Percentiles rank a stretch among this genome's conserved stretches.
Evolutionary conservation across 2,888 invertebrate species (phyloP).

Genomic region (Cyaniris semiargus): DNA sequence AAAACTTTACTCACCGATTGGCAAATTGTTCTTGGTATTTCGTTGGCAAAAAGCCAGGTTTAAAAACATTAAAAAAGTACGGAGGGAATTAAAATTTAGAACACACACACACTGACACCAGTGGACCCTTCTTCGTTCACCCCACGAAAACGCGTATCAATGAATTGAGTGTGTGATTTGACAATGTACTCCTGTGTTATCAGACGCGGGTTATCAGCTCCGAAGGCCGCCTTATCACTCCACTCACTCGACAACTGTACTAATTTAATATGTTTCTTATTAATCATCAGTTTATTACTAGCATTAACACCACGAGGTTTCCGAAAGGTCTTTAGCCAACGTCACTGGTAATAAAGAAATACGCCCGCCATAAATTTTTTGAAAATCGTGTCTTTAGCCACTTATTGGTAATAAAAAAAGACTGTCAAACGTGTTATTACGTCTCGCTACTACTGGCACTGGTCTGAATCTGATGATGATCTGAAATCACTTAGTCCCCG

Average conservation of each 20-base stretch:
- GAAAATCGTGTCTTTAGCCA: not conserved
- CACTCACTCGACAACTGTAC: slow-evolving; percentile 25
- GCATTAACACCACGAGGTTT: not conserved
- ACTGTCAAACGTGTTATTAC: not conserved
- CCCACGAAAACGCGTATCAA: slow-evolving; percentile 30
- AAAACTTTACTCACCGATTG: not conserved
- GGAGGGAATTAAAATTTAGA: slow-evolving; percentile 3
- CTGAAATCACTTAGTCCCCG: slow-evolving; percentile 27
- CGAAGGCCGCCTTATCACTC: slow-evolving; percentile 37
- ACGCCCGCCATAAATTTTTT: no score
- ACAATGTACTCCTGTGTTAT: slow-evolving; percentile 37
- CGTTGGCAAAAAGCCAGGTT: not conserved
- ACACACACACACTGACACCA: not conserved
- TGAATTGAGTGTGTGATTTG: slow-evolving; percentile 25
- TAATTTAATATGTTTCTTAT: slow-evolving; percentile 22
- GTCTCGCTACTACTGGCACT: not conserved
- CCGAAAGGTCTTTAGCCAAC: not conserved
- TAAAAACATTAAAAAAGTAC: not conserved
- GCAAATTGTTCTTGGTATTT: not conserved
- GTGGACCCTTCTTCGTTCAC: slow-evolving; percentile 22
- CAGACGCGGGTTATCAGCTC: slow-evolving; percentile 38
- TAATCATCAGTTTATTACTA: slow-evolving; percentile 13
- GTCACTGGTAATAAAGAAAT: not conserved
- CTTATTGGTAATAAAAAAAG: not conserved
- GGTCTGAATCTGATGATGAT: not conserved